These are phyloP conservation scores for Cephus pygmeus DNA, from an alignment of 2,888 invertebrate species.

Conservation along the genomic window DNA sequence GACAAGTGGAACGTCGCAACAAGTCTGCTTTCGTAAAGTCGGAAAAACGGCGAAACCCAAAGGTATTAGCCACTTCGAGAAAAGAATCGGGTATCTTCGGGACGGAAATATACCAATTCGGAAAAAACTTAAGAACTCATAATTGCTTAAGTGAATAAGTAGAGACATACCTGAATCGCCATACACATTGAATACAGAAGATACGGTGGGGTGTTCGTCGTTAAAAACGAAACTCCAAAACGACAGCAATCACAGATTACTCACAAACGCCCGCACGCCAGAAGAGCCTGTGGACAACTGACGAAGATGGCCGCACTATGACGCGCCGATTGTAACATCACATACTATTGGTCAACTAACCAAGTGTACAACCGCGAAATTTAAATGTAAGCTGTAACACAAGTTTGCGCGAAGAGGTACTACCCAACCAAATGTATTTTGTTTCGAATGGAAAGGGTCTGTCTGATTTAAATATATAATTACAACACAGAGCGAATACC, in stretches of 20 bases:
- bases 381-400: not conserved
- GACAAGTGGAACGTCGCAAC: not conserved
- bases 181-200: conserved; percentile 84
- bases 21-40: not conserved
- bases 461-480: no score
- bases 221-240: conserved; percentile 56
- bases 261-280: conserved; percentile 50
- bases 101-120: not conserved
- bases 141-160: conserved; percentile 12
- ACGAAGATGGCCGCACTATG: conserved; percentile 33
- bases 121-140: not conserved
- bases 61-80: not conserved
- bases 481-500: no score
- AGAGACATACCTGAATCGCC: conserved; percentile 82
- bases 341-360: not conserved
- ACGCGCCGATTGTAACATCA: not conserved
- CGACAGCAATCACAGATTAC: conserved; percentile 42
- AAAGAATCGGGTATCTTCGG: not conserved
- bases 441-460: not conserved
- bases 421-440: no score
- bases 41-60: not conserved
- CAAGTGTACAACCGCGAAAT: not conserved
- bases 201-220: conserved; percentile 64
- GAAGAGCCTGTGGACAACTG: conserved; percentile 58
- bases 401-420: not conserved